These are phyloP conservation scores for Chlorops oryzae DNA, from an alignment of 1,140 invertebrate species.

Conservation along the genomic window DNA sequence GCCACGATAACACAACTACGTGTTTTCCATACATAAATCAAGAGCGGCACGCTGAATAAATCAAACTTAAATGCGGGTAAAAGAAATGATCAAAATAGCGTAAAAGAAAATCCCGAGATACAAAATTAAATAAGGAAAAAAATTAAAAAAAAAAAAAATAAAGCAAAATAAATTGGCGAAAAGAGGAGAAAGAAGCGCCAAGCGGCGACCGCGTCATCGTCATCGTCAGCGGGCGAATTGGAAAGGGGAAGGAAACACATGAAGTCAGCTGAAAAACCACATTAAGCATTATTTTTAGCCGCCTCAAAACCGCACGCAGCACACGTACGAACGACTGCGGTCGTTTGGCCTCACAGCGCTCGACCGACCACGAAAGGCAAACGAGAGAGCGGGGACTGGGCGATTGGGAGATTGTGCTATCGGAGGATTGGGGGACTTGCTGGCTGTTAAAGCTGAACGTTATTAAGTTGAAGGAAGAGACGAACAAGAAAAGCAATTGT, in stretches of 20 bases:
- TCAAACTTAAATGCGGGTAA: slow-evolving; percentile 44
- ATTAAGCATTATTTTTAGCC: not conserved
- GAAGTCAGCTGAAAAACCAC: no score
- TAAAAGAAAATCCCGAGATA: not conserved
- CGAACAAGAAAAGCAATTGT: no score
- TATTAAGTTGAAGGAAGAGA: no score
- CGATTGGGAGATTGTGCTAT: no score
- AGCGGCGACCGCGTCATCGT: not conserved
- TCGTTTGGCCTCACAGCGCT: no score
- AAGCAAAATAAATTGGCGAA: not conserved
- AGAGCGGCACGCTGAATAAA: slow-evolving; percentile 43
- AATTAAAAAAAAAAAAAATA: not conserved
- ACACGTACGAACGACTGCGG: no score
- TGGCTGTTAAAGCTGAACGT: no score
- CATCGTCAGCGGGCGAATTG: not conserved
- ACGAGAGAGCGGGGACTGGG: no score
- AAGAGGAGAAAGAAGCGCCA: not conserved
- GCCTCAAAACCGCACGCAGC: not conserved
- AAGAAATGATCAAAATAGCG: slow-evolving; percentile 27
- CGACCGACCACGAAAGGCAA: no score
- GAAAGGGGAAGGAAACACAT: no score
- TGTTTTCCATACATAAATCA: slow-evolving; percentile 44
- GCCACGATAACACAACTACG: no score
- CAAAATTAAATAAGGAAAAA: not conserved
- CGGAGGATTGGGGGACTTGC: no score